phyloP scores from a whole-genome alignment of 2,888 invertebrate genomes.

The Eristalis arbustorum region DNA sequence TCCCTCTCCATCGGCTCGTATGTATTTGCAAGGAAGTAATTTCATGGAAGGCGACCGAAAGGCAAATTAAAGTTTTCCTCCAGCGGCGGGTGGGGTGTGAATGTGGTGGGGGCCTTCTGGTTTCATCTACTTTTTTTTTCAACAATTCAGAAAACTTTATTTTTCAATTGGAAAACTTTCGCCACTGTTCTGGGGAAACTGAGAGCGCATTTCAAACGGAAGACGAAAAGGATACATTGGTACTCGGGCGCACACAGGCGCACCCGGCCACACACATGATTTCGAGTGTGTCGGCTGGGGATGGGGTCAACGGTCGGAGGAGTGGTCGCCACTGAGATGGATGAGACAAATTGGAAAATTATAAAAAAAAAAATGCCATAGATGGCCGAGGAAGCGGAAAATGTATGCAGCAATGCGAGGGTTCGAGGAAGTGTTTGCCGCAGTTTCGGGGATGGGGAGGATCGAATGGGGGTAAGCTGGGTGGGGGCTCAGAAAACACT shows the following conservation, averaged over 20 bases:
- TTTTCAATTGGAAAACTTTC: constrained; percentile 70
- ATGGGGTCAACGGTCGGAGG: constrained; percentile 55
- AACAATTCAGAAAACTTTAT: constrained; percentile 64
- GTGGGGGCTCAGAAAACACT: too few relatives aligned
- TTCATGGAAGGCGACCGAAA: constrained; percentile 58
- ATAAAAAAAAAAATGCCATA: constrained; percentile 7
- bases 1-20: neutral
- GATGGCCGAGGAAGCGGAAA: neutral
- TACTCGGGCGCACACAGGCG: neutral
- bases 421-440: neutral
- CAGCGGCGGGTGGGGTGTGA: constrained; percentile 8
- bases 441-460: neutral
- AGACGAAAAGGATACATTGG: constrained; percentile 31
- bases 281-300: constrained; percentile 14
- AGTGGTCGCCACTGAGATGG: neutral
- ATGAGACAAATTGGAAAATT: constrained; percentile 54
- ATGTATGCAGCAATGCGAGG: neutral
- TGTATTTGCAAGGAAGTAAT: constrained; percentile 63
- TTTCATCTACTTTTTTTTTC: constrained; percentile 13
- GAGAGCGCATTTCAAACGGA: neutral
- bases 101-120: constrained; percentile 31
- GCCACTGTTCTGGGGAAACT: constrained; percentile 60
- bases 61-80: constrained; percentile 66
- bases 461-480: neutral
- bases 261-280: neutral